Conservation (phyloP, 2,888 invertebrate genomes). For the Drosophila longiperda region DNA sequence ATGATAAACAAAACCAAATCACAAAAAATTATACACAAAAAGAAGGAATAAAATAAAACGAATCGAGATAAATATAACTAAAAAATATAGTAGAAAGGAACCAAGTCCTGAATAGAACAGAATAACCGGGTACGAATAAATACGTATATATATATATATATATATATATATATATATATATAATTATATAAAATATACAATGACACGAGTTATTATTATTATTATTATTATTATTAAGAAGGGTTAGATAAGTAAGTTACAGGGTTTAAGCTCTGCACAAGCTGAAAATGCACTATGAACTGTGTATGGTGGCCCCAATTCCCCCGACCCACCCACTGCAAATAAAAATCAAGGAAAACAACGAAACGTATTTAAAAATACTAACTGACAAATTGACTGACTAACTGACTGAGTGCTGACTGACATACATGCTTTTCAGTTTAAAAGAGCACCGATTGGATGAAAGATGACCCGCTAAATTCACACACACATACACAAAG, state of each 20-base stretch:
- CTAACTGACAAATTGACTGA: conserved; percentile 21
- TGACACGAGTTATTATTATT: conserved; percentile 57
- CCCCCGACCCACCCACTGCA: not conserved
- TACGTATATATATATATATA: conserved; percentile 37
- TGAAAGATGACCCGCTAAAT: conserved; percentile 36
- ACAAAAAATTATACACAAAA: conserved; percentile 15
- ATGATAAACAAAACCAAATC: conserved; percentile 41
- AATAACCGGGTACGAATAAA: conserved; percentile 58
- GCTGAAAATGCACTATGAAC: conserved; percentile 41
- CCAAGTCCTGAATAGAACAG: conserved; percentile 46
- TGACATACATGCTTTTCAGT: conserved; percentile 28
- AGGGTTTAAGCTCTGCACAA: conserved; percentile 51
- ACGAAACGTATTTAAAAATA: not conserved
- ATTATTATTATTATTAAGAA: conserved; percentile 13
- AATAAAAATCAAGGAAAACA: not conserved
- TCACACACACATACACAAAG: conserved; percentile 10
- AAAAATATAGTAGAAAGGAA: conserved; percentile 45
- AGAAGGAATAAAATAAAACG: conserved; percentile 18
- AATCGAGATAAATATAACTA: conserved; percentile 36
- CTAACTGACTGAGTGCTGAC: conserved; percentile 15
- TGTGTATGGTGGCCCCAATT: conserved; percentile 26
- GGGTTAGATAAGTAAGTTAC: conserved; percentile 22
- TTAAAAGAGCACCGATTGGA: conserved; percentile 41
- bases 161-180: conserved; percentile 17
- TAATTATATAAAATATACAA: conserved; percentile 59